These are phyloP conservation scores for Neolamprologus sp. DNA, from an alignment of 2,113 vertebrate genomes.

Conservation along the genomic window DNA sequence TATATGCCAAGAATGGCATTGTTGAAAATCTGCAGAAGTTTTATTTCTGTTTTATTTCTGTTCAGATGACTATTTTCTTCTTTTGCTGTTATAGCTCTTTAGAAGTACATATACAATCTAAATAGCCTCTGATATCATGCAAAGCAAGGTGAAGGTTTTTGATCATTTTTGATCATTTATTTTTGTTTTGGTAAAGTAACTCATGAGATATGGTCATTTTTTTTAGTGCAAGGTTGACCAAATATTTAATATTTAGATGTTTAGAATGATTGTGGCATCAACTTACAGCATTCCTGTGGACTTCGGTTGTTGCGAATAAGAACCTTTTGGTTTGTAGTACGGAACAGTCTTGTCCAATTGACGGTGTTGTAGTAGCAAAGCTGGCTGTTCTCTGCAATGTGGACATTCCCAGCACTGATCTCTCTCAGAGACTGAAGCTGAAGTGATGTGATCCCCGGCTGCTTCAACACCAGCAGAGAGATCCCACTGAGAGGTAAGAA, in stretches of 20 bases:
- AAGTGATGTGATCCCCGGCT: conserved; percentile 89
- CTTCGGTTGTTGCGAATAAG: conserved; percentile 86
- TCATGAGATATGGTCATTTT: neutral
- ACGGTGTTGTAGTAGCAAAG: conserved; percentile 94
- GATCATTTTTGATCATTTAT: neutral
- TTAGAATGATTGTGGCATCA: neutral
- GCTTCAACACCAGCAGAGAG: conserved; percentile 93
- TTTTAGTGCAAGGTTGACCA: neutral
- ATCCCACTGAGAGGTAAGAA: conserved; percentile 77
- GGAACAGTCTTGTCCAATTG: conserved; percentile 93
- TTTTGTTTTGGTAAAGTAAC: neutral
- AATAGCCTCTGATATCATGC: neutral
- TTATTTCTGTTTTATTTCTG: neutral
- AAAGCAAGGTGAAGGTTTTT: neutral
- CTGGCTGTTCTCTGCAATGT: conserved; percentile 93
- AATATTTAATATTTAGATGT: neutral
- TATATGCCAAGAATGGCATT: neutral
- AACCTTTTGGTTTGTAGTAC: conserved; percentile 81
- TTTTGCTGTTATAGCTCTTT: neutral
- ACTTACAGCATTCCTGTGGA: conserved; percentile 92
- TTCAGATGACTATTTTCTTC: neutral
- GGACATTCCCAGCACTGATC: conserved; percentile 96
- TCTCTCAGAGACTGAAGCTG: conserved; percentile 92
- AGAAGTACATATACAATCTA: neutral
- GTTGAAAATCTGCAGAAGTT: neutral